Evolutionary conservation across 1,140 invertebrate species (phyloP).

Genomic region (Lanistes nyassanus): DNA sequence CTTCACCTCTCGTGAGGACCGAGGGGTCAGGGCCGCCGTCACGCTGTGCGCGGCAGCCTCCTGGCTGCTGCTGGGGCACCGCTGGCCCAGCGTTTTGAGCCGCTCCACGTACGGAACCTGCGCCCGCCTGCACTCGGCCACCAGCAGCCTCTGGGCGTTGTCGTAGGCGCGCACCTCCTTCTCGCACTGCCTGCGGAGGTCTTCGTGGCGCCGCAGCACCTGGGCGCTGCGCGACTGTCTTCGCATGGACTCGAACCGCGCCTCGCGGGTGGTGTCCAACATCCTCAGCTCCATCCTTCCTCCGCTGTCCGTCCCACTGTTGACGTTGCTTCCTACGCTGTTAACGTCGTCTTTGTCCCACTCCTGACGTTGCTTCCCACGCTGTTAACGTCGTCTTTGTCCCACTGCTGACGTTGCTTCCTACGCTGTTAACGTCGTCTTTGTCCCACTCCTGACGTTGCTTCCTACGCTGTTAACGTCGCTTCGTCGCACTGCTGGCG

Average conservation of each 20-base stretch:
- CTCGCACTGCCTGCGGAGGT: slow-evolving; percentile 30
- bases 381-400: too few relatives aligned
- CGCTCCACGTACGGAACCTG: slow-evolving; percentile 3
- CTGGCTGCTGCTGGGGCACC: neutral
- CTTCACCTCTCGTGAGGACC: too few relatives aligned
- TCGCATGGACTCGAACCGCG: slow-evolving; percentile 22
- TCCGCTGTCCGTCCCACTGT: neutral
- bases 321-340: neutral
- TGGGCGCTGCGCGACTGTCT: slow-evolving; percentile 9
- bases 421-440: too few relatives aligned
- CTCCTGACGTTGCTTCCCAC: too few relatives aligned
- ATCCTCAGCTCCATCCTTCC: neutral
- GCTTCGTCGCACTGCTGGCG: neutral
- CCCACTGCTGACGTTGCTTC: neutral
- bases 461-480: too few relatives aligned
- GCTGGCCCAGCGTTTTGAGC: neutral
- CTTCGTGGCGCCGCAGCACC: slow-evolving; percentile 24
- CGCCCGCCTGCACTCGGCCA: slow-evolving; percentile 13
- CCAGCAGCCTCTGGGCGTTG: neutral
- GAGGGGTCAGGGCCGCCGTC: too few relatives aligned
- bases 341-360: too few relatives aligned
- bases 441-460: neutral
- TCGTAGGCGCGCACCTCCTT: slow-evolving; percentile 10
- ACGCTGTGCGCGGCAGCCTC: too few relatives aligned
- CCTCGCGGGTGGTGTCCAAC: slow-evolving; percentile 16